Percentiles rank a stretch among this genome's conserved stretches.
Conservation (phyloP, 2,113 vertebrate species). For the Cephalopholis sonnerati region DNA sequence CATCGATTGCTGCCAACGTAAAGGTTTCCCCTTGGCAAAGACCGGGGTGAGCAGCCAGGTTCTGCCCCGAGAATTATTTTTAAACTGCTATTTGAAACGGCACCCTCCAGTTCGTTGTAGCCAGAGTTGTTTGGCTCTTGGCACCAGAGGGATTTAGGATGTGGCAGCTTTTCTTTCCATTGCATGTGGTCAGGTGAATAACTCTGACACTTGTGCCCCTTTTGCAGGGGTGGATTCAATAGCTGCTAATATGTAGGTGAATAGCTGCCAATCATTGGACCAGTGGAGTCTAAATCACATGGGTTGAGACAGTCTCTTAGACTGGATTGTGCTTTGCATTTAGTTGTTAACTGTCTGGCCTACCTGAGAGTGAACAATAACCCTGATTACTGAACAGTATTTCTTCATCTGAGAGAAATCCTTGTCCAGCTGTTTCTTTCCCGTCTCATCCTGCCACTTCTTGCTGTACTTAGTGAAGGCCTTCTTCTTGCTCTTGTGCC, state of each 20-base stretch:
- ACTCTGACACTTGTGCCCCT: slow-evolving; percentile 28
- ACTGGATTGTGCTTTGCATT: not conserved
- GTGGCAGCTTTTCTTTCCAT: slow-evolving; percentile 39
- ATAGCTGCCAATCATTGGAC: not conserved
- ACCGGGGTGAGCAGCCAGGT: slow-evolving; percentile 38
- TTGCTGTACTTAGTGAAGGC: slow-evolving; percentile 98
- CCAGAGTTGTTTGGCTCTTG: slow-evolving; percentile 25
- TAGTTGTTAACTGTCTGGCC: not conserved
- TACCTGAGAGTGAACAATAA: slow-evolving; percentile 96
- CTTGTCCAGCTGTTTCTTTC: slow-evolving; percentile 97
- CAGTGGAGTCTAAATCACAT: not conserved
- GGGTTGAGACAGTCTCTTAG: not conserved
- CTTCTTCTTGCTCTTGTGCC: slow-evolving; percentile 99
- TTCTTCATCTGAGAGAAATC: slow-evolving; percentile 96
- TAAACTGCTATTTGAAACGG: slow-evolving; percentile 87
- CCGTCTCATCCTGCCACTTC: slow-evolving; percentile 97
- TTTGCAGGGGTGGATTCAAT: slow-evolving; percentile 15
- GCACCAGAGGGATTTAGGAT: slow-evolving; percentile 21
- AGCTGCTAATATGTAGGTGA: not conserved
- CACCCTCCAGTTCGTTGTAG: slow-evolving; percentile 47
- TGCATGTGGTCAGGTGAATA: slow-evolving; percentile 29
- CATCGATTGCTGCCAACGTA: slow-evolving; percentile 34
- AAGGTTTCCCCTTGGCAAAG: slow-evolving; percentile 28
- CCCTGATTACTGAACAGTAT: slow-evolving; percentile 94
- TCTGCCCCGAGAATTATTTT: slow-evolving; percentile 84